Conservation (phyloP, 2,888 invertebrate genomes). For the Drosophila sordidapex region DNA sequence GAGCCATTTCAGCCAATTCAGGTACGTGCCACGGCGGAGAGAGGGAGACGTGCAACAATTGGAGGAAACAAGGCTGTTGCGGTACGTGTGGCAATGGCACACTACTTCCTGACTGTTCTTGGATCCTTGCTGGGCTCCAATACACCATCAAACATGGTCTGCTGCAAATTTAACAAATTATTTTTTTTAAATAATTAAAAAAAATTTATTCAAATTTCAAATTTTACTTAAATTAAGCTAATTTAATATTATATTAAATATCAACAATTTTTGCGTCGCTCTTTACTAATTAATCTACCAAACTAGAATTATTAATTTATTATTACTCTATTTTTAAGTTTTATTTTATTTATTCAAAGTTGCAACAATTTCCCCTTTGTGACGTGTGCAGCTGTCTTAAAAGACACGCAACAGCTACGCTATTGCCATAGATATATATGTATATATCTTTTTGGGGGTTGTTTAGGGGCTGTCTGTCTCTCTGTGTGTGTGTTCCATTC, state of each 20-base stretch:
- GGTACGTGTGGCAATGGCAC: constrained; percentile 61
- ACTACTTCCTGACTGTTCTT: constrained; percentile 78
- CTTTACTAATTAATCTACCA: not conserved
- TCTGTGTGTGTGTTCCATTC: constrained; percentile 15
- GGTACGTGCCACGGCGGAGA: constrained; percentile 56
- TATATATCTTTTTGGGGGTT: constrained; percentile 59
- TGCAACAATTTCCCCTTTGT: constrained; percentile 20
- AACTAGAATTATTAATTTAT: not conserved
- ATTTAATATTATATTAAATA: not conserved
- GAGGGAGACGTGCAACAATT: constrained; percentile 73
- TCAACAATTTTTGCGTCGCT: not conserved
- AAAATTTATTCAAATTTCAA: not conserved
- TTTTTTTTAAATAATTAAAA: not conserved
- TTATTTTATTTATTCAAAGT: not conserved
- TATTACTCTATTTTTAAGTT: not conserved
- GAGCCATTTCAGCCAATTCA: constrained; percentile 68
- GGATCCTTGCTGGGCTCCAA: constrained; percentile 45
- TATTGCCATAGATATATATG: constrained; percentile 1
- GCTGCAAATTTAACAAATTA: not conserved
- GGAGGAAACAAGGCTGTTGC: constrained; percentile 47
- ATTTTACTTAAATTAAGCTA: not conserved
- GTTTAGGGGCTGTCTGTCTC: constrained; percentile 49
- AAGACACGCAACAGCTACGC: constrained; percentile 73
- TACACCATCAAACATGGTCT: constrained; percentile 31
- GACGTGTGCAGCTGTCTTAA: constrained; percentile 40